phyloP scores from a whole-genome alignment of 2,888 invertebrate genomes.

The Diploptera punctata region DNA sequence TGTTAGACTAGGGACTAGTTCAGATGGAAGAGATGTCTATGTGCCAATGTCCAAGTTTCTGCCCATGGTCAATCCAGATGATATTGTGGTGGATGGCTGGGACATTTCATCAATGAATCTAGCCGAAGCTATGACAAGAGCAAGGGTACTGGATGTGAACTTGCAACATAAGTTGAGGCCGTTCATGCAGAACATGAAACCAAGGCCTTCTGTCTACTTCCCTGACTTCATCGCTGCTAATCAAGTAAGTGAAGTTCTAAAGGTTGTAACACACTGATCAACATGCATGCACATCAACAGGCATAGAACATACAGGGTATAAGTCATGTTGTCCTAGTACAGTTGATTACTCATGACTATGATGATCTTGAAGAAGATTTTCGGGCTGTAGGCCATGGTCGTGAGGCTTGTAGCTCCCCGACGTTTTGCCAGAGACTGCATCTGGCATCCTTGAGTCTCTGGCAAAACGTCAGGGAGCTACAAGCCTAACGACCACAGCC shows the following conservation, averaged over 20 bases:
- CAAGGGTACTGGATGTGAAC: slow-evolving; percentile 82
- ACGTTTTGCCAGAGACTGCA: no score
- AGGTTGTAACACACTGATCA: not conserved
- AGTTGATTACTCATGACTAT: no score
- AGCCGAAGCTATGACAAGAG: slow-evolving; percentile 86
- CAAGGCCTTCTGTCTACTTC: slow-evolving; percentile 86
- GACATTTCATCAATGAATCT: slow-evolving; percentile 85
- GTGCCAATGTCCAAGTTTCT: slow-evolving; percentile 82
- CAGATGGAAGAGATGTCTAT: slow-evolving; percentile 72
- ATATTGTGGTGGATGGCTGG: slow-evolving; percentile 90
- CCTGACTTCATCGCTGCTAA: slow-evolving; percentile 96
- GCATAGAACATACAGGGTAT: no score
- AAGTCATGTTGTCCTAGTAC: no score
- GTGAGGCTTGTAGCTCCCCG: no score
- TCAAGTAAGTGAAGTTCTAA: slow-evolving; percentile 68
- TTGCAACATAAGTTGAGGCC: slow-evolving; percentile 79
- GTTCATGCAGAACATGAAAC: slow-evolving; percentile 75
- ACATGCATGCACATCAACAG: not conserved
- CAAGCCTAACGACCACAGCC: no score
- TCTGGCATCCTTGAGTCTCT: no score
- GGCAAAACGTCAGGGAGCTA: no score
- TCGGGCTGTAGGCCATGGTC: no score
- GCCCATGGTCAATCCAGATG: slow-evolving; percentile 90
- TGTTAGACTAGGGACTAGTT: slow-evolving; percentile 77
- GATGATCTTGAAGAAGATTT: no score